Conservation (phyloP, 2,113 vertebrate species). For the Laticauda colubrina region DNA sequence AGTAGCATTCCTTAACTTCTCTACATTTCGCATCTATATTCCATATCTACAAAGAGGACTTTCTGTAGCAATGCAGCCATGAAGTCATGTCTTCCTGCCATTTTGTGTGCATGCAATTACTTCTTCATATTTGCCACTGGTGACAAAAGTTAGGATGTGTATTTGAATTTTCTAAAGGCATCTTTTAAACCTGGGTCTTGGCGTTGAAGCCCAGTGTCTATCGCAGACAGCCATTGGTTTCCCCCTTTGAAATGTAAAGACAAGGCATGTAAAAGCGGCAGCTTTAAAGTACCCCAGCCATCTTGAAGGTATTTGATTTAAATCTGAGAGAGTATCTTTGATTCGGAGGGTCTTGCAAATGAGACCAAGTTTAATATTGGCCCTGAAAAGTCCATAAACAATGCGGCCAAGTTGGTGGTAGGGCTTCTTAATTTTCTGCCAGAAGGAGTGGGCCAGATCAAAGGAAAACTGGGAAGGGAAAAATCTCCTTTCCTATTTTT, state of each 20-base stretch:
- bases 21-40: not conserved
- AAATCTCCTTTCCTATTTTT: slow-evolving; percentile 41
- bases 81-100: not conserved
- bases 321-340: slow-evolving; percentile 49
- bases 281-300: slow-evolving; percentile 22
- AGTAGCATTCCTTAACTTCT: not conserved
- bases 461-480: slow-evolving; percentile 42
- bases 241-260: slow-evolving; percentile 52
- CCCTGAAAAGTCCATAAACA: slow-evolving; percentile 56
- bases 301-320: slow-evolving; percentile 29
- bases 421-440: slow-evolving; percentile 43
- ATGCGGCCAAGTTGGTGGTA: slow-evolving; percentile 48
- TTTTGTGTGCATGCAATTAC: not conserved
- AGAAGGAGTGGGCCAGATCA: slow-evolving; percentile 64
- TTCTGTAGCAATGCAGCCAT: not conserved
- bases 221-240: slow-evolving; percentile 50
- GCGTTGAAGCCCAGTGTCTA: slow-evolving; percentile 36
- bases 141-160: not conserved
- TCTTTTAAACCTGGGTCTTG: slow-evolving; percentile 26
- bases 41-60: not conserved
- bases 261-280: slow-evolving; percentile 44
- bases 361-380: slow-evolving; percentile 57
- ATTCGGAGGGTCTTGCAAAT: slow-evolving; percentile 32
- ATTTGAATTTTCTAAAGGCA: slow-evolving; percentile 19
- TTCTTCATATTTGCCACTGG: not conserved